Conservation (phyloP, 2,113 vertebrate species). For the Sinocyclocheilus anophthalmus region DNA sequence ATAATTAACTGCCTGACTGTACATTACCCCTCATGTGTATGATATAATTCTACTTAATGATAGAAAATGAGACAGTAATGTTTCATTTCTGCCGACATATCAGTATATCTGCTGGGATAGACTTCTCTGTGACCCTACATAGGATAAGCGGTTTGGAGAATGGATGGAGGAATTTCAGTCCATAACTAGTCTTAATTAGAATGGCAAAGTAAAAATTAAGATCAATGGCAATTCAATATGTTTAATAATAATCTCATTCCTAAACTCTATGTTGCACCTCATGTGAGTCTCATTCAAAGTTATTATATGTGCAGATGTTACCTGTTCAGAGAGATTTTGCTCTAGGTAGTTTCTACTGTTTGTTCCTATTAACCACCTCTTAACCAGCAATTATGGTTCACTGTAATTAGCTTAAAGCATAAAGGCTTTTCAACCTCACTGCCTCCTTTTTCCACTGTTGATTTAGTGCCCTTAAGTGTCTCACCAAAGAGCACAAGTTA, state of each 20-base stretch:
- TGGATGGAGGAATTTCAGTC: no score
- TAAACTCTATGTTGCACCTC: not conserved
- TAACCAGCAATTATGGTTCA: conserved; percentile 37
- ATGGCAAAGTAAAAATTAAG: not conserved
- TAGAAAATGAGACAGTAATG: not conserved
- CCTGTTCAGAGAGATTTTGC: not conserved
- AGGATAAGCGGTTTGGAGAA: no score
- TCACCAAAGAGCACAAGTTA: conserved; percentile 7
- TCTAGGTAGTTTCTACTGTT: not conserved
- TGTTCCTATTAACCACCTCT: not conserved
- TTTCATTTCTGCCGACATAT: not conserved
- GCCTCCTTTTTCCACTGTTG: not conserved
- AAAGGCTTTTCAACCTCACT: conserved; percentile 36
- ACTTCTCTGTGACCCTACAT: no score
- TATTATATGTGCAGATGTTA: not conserved
- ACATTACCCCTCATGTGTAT: not conserved
- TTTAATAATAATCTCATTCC: not conserved
- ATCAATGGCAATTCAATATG: not conserved
- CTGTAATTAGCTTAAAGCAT: conserved; percentile 27
- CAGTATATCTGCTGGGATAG: no score
- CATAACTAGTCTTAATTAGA: not conserved
- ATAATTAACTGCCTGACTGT: not conserved
- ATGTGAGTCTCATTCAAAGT: not conserved
- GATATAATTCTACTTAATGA: not conserved
- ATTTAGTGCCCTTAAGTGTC: conserved; percentile 39